phyloP scores from a whole-genome alignment of 2,797 vertebrate species.

The Sebastes goodei region DNA sequence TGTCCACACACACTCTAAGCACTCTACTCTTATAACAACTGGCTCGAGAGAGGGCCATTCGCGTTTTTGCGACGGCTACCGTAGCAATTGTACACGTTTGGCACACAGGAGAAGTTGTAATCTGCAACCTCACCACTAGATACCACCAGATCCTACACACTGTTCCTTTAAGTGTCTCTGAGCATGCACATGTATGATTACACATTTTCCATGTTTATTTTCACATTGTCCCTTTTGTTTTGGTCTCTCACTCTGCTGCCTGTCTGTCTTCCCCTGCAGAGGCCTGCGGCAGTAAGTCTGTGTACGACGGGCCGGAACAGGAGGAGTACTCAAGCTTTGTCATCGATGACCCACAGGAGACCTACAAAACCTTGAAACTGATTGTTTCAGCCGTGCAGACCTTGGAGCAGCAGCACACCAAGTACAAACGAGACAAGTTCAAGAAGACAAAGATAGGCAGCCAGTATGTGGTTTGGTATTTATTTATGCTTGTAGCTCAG shows the following conservation, averaged over 20 bases:
- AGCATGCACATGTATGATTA: neutral
- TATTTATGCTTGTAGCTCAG: neutral
- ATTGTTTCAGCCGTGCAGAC: constrained; percentile 89
- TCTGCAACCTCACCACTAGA: no score
- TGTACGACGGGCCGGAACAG: constrained; percentile 96
- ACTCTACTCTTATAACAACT: no score
- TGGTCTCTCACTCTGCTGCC: neutral
- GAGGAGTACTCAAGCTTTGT: constrained; percentile 96
- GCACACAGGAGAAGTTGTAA: no score
- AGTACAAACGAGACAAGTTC: constrained; percentile 97
- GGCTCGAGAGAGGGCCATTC: no score
- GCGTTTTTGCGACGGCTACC: accelerated
- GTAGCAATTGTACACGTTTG: no score
- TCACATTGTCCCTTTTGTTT: neutral
- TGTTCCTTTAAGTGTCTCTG: no score
- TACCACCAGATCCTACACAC: no score
- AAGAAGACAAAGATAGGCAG: constrained; percentile 98
- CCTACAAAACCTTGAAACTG: constrained; percentile 93
- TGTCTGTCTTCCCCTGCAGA: constrained; percentile 74
- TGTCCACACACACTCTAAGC: no score
- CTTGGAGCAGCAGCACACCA: constrained; percentile 94
- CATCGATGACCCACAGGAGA: constrained; percentile 97
- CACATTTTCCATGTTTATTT: neutral
- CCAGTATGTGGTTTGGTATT: constrained; percentile 88
- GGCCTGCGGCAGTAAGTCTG: constrained; percentile 97